Conservation (phyloP, 2,113 vertebrate species). For the Nothobranchius kuhntae region DNA sequence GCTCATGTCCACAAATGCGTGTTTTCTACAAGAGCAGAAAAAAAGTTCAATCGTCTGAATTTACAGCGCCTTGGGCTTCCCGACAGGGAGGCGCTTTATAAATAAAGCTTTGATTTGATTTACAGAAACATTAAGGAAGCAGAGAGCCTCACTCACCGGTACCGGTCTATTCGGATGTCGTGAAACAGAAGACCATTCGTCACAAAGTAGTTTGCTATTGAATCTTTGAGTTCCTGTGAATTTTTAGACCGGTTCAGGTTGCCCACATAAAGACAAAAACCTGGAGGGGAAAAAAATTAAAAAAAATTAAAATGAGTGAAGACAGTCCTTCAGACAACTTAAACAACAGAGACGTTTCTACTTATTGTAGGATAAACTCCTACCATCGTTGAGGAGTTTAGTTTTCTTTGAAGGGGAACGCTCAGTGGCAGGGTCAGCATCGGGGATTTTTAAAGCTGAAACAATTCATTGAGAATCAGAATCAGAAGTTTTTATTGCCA, state of each 20-base stretch:
- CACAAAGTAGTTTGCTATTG: conserved; percentile 55
- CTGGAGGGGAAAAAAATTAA: conserved; percentile 34
- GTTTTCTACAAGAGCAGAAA: conserved; percentile 56
- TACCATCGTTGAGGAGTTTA: conserved; percentile 57
- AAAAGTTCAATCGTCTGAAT: neutral
- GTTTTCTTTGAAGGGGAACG: conserved; percentile 49
- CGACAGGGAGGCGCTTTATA: too few species aligned
- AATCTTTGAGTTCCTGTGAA: conserved; percentile 42
- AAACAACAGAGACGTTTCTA: neutral
- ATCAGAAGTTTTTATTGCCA: too few species aligned
- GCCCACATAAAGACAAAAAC: conserved; percentile 60
- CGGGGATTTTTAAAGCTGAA: conserved; percentile 1
- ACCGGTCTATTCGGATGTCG: conserved; percentile 49
- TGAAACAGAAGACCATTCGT: conserved; percentile 57
- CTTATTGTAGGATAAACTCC: neutral
- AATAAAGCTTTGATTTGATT: too few species aligned
- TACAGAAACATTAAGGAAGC: neutral
- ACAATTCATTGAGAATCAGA: too few species aligned
- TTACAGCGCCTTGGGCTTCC: too few species aligned
- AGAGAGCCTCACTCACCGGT: conserved; percentile 35
- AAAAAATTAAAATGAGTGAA: neutral
- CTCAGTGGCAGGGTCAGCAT: neutral
- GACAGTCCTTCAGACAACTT: neutral
- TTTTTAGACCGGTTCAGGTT: conserved; percentile 64
- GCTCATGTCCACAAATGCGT: conserved; percentile 60